Conservation (phyloP, 2,888 invertebrate genomes). For the Ichneumoninae sp. region DNA sequence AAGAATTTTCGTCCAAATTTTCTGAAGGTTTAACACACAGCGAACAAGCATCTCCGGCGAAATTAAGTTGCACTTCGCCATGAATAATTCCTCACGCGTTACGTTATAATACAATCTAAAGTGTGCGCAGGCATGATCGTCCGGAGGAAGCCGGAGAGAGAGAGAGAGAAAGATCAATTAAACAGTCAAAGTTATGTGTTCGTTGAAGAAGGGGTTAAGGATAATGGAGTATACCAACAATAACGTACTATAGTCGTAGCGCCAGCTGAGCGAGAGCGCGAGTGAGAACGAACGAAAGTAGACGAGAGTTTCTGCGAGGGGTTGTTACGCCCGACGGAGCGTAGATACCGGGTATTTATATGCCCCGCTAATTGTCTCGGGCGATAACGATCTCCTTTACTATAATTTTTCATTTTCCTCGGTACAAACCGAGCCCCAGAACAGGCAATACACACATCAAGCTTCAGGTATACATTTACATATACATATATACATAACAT, state of each 20-base stretch:
- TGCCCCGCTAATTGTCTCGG: constrained; percentile 83
- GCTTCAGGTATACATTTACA: constrained; percentile 23
- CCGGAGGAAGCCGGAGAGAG: constrained; percentile 72
- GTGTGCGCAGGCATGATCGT: constrained; percentile 66
- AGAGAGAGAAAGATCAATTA: constrained; percentile 79
- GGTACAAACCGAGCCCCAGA: constrained; percentile 57
- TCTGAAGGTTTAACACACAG: neutral
- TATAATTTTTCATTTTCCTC: constrained; percentile 67
- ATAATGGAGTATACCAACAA: constrained; percentile 42
- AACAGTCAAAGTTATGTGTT: constrained; percentile 78
- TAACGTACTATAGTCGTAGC: constrained; percentile 11
- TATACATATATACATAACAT: constrained; percentile 1
- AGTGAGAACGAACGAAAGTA: constrained; percentile 23
- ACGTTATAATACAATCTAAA: constrained; percentile 33
- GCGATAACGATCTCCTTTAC: constrained; percentile 80
- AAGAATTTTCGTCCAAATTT: neutral
- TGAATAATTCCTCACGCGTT: constrained; percentile 28
- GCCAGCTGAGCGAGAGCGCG: constrained; percentile 23
- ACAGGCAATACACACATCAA: constrained; percentile 37
- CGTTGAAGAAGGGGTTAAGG: constrained; percentile 64
- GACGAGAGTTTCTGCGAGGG: constrained; percentile 70
- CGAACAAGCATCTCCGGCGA: neutral
- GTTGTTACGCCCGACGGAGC: constrained; percentile 79
- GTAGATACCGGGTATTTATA: constrained; percentile 83
- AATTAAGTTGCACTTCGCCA: constrained; percentile 14